These are phyloP conservation scores for Hyalella azteca DNA, from an alignment of 2,888 invertebrate genomes.

Conservation along the genomic window DNA sequence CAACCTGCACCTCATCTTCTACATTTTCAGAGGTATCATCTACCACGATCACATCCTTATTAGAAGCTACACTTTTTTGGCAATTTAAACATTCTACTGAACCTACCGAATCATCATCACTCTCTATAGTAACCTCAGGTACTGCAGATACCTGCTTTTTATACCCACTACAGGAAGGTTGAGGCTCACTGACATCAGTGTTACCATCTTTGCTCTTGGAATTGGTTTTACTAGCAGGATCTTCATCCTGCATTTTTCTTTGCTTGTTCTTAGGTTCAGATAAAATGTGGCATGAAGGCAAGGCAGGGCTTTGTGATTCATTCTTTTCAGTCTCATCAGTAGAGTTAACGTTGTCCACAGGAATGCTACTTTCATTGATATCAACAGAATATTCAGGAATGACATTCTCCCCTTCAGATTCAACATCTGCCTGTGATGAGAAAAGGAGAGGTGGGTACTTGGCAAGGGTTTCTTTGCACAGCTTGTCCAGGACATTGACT, in stretches of 20 bases:
- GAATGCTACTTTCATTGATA: no score
- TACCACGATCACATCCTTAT: neutral
- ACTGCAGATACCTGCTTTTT: neutral
- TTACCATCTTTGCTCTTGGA: no score
- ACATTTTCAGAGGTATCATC: slow-evolving; percentile 2
- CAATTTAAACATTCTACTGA: slow-evolving; percentile 20
- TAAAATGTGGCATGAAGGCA: no score
- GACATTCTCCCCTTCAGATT: no score
- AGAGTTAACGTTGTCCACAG: no score
- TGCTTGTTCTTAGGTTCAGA: no score
- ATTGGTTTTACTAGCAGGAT: neutral
- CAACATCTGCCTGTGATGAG: no score
- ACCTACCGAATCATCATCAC: neutral
- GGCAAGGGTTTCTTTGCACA: neutral
- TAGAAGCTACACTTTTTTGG: neutral
- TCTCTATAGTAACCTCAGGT: neutral
- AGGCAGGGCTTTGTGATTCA: no score
- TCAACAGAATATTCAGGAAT: no score
- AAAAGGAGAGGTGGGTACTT: neutral
- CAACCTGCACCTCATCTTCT: neutral
- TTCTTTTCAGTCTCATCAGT: no score
- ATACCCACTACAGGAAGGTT: slow-evolving; percentile 4
- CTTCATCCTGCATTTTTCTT: no score
- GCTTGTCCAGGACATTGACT: neutral
- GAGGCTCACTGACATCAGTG: no score